Evolutionary conservation across 2,797 vertebrate genomes (phyloP).

Genomic region (Sardinella longiceps): DNA sequence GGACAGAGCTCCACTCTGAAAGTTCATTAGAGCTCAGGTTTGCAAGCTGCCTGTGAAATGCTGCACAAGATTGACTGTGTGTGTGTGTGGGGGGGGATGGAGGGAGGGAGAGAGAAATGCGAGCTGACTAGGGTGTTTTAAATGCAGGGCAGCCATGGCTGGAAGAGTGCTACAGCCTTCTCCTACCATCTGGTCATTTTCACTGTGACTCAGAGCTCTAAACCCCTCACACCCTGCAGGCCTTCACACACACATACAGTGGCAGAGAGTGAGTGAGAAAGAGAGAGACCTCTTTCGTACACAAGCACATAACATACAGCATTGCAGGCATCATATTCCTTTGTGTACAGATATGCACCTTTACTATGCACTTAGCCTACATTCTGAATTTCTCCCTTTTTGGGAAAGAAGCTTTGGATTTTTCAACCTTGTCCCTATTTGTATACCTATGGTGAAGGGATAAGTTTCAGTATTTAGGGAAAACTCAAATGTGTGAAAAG

Average conservation of each 20-base stretch:
- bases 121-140: conserved; percentile 67
- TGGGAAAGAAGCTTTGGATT: no score
- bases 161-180: conserved; percentile 58
- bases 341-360: not conserved
- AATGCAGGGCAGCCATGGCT: conserved; percentile 69
- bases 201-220: conserved; percentile 51
- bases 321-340: no score
- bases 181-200: conserved; percentile 60
- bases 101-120: conserved; percentile 20
- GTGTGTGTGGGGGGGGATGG: conserved; percentile 28
- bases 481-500: no score
- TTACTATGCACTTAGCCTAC: not conserved
- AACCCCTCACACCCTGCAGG: conserved; percentile 42
- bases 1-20: conserved; percentile 47
- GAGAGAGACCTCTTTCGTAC: no score
- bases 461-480: no score
- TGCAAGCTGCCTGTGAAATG: conserved; percentile 55
- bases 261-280: no score
- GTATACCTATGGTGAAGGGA: no score
- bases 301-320: conserved; percentile 10
- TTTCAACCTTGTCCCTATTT: no score
- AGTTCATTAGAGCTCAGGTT: conserved; percentile 55
- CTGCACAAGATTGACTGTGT: conserved; percentile 51
- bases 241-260: not conserved
- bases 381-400: no score